These are phyloP conservation scores for Arnoldichthys spilopterus DNA, from an alignment of 2,797 vertebrate genomes.

Conservation along the genomic window DNA sequence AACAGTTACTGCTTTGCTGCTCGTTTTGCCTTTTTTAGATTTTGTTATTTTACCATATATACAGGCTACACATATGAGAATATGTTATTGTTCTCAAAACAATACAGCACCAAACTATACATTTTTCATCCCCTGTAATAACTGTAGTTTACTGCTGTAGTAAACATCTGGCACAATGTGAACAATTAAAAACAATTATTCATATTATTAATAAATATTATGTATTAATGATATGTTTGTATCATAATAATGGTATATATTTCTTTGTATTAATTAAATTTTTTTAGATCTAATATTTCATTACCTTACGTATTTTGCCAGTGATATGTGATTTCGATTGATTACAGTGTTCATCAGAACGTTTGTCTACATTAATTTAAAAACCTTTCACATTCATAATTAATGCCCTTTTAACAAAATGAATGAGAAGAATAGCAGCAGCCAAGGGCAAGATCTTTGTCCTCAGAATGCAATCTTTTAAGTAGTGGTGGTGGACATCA, in stretches of 20 bases:
- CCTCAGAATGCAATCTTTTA: slow-evolving; percentile 38
- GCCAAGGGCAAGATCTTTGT: slow-evolving; percentile 16
- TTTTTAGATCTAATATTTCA: too few species aligned
- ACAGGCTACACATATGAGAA: too few species aligned
- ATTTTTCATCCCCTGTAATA: not conserved
- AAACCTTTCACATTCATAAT: not conserved
- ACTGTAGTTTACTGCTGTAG: not conserved
- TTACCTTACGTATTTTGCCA: too few species aligned
- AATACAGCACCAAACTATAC: not conserved
- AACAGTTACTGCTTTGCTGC: not conserved
- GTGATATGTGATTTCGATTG: too few species aligned
- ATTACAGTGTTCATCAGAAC: too few species aligned
- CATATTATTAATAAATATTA: not conserved
- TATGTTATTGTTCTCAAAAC: not conserved
- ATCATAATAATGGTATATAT: too few species aligned
- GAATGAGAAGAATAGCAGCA: slow-evolving; percentile 21
- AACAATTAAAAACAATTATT: not conserved
- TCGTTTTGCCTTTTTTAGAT: not conserved
- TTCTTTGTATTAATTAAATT: too few species aligned
- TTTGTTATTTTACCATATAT: not conserved
- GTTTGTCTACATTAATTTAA: too few species aligned
- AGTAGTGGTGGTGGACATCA: slow-evolving; percentile 29
- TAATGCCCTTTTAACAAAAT: slow-evolving; percentile 7
- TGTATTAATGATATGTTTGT: too few species aligned
- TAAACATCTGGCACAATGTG: not conserved